Percentiles rank a stretch among this genome's conserved stretches.
phyloP scores from a whole-genome alignment of 2,797 vertebrate genomes.

The Babyrousa celebensis region DNA sequence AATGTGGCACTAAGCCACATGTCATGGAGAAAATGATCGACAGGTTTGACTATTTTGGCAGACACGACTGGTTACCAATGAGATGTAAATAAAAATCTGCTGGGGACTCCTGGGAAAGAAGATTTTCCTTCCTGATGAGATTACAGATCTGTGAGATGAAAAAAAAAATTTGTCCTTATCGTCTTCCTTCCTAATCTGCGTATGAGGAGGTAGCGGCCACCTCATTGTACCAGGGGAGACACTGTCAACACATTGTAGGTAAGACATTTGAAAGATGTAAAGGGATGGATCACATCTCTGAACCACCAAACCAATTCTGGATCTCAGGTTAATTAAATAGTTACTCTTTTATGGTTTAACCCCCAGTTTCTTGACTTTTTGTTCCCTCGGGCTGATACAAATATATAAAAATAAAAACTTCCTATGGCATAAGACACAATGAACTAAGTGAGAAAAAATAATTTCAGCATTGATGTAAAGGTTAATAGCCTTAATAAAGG shows the following conservation, averaged over 20 bases:
- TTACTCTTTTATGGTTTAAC: constrained; percentile 34
- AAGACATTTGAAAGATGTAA: background rate
- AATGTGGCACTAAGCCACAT: background rate
- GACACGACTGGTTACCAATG: background rate
- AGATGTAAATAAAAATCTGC: constrained; percentile 60
- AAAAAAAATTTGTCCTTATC: background rate
- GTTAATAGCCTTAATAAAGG: constrained; percentile 50
- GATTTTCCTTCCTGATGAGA: constrained; percentile 42
- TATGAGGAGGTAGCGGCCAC: background rate
- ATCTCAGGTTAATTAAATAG: constrained; percentile 62
- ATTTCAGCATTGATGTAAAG: constrained; percentile 29
- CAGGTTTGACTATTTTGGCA: constrained; percentile 61
- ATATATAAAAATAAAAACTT: constrained; percentile 45
- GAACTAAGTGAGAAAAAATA: constrained; percentile 52
- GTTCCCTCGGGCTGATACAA: background rate
- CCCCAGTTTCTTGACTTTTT: constrained; percentile 16
- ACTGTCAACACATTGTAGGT: background rate
- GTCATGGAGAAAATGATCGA: background rate
- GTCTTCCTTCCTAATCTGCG: constrained; percentile 24
- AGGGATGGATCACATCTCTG: background rate
- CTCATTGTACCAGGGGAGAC: background rate
- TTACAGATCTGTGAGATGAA: background rate
- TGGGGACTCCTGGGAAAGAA: constrained; percentile 41
- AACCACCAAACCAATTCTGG: background rate
- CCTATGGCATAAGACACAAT: background rate